Percentiles rank a stretch among this genome's conserved stretches.
Conservation (phyloP, 37 sponge, comb jelly and placozoan genomes). For the Axinella damicornis region DNA sequence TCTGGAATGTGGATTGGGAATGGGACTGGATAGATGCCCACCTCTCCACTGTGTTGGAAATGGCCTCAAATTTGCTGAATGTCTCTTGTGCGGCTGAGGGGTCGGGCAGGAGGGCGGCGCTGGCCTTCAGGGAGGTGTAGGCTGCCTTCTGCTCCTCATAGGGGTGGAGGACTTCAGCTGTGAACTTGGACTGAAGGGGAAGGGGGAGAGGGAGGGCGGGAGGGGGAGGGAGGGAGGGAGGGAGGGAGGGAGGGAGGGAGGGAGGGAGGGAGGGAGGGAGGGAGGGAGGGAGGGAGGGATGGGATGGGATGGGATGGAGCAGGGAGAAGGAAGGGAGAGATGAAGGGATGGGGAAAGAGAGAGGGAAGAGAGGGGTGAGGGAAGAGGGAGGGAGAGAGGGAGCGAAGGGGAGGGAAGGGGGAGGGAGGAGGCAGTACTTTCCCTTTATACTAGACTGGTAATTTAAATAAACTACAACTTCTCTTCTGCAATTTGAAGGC, state of each 20-base stretch:
- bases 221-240: neutral
- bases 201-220: neutral
- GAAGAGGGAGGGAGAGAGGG: too few relatives aligned
- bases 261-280: slow-evolving; percentile 3
- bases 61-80: slow-evolving; percentile 40
- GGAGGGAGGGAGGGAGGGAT: too few relatives aligned
- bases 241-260: neutral
- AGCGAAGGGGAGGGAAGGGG: too few relatives aligned
- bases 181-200: slow-evolving; percentile 30
- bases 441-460: too few relatives aligned
- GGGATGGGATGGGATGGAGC: neutral
- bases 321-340: neutral
- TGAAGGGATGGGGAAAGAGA: too few relatives aligned
- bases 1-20: neutral
- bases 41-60: slow-evolving; percentile 11
- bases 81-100: neutral
- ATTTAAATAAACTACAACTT: too few relatives aligned
- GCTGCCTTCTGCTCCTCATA: slow-evolving; percentile 26
- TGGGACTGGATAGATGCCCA: neutral
- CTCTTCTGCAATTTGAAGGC: neutral
- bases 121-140: slow-evolving; percentile 2
- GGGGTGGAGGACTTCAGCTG: slow-evolving; percentile 17
- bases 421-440: too few relatives aligned
- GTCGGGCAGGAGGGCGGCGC: slow-evolving; percentile 19
- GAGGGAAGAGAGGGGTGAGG: too few relatives aligned